phyloP scores from a whole-genome alignment of 1,140 invertebrate genomes.

The Trichomalopsis sarcophagae region DNA sequence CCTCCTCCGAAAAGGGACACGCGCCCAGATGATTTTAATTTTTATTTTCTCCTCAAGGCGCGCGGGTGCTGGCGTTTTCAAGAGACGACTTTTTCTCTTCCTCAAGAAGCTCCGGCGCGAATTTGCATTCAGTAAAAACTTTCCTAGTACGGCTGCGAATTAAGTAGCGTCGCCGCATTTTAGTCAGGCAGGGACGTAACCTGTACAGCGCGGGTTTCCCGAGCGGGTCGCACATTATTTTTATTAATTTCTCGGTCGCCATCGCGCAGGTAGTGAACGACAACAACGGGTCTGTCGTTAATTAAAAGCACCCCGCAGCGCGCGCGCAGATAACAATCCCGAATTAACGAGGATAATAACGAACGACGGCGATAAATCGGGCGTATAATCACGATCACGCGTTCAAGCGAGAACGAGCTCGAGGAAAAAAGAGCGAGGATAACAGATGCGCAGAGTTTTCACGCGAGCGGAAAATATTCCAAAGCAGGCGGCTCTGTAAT shows the following conservation, averaged over 20 bases:
- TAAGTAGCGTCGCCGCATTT: background rate
- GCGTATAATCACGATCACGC: background rate
- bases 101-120: background rate
- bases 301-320: background rate
- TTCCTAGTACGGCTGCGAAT: background rate
- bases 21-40: conserved; percentile 4
- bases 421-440: background rate
- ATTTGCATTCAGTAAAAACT: background rate
- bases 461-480: background rate
- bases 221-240: background rate
- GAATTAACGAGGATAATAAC: background rate
- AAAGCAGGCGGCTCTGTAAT: background rate
- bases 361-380: background rate
- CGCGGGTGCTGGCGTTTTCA: background rate
- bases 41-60: background rate
- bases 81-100: background rate
- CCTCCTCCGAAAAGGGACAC: background rate
- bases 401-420: background rate
- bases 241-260: background rate
- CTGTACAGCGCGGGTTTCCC: background rate
- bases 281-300: background rate
- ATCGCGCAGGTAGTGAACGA: background rate
- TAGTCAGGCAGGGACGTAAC: background rate
- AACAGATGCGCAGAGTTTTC: background rate
- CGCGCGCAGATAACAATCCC: background rate